Percentiles rank a stretch among this genome's conserved stretches.
Evolutionary conservation across 2,797 vertebrate genomes (phyloP).

Genomic region (Sebastiscus tertius): DNA sequence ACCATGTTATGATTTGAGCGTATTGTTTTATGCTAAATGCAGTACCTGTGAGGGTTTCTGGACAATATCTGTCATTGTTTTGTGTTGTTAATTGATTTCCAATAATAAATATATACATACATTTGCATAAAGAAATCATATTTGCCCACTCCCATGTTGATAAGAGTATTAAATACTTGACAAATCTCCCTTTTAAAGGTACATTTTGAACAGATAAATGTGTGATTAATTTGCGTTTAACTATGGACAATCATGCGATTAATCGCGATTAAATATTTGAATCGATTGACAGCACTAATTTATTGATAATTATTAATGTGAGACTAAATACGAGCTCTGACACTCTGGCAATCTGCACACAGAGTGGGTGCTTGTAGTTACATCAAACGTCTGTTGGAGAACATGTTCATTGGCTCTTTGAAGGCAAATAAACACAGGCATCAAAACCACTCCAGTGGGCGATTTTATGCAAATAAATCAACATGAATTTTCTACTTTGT

Average conservation of each 20-base stretch:
- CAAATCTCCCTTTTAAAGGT: neutral
- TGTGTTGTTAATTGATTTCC: no score
- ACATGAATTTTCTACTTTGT: constrained; percentile 14
- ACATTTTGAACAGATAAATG: neutral
- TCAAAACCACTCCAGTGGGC: constrained; percentile 10
- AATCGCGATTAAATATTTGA: neutral
- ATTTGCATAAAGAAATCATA: no score
- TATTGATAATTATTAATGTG: neutral
- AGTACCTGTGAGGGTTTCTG: no score
- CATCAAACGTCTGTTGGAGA: constrained; percentile 21
- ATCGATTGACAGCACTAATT: neutral
- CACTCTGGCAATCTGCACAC: neutral
- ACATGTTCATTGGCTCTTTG: constrained; percentile 24
- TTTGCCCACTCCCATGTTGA: neutral
- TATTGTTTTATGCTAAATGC: no score
- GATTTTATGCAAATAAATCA: constrained; percentile 42
- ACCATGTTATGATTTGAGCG: no score
- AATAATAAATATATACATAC: no score
- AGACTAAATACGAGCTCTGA: neutral
- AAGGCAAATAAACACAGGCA: constrained; percentile 32
- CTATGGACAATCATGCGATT: neutral
- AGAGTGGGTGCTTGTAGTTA: constrained; percentile 26
- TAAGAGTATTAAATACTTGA: accelerated
- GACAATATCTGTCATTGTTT: no score
- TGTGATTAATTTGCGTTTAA: neutral